phyloP scores from a whole-genome alignment of 2,888 invertebrate genomes.

The Ophraella communa region DNA sequence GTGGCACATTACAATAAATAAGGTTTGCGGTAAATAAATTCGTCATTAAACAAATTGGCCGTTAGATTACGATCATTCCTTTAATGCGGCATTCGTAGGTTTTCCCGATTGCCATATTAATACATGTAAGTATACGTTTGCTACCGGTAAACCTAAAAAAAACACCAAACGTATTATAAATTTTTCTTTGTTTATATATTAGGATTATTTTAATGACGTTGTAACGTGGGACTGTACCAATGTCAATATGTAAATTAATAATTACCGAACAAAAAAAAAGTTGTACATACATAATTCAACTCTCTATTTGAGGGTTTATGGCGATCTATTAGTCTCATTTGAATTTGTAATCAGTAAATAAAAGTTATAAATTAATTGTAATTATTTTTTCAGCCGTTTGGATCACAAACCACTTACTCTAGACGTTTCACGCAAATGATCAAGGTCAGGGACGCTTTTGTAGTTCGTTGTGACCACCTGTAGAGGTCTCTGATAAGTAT shows the following conservation, averaged over 20 bases:
- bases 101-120: conserved; percentile 30
- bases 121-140: conserved; percentile 10
- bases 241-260: conserved; percentile 27
- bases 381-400: no score
- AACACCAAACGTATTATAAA: conserved; percentile 18
- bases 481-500: no score
- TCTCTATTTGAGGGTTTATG: conserved; percentile 1
- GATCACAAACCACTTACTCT: no score
- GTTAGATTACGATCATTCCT: conserved; percentile 26
- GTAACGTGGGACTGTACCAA: conserved; percentile 24
- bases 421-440: no score
- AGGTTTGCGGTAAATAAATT: conserved; percentile 7
- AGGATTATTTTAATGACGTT: conserved; percentile 17
- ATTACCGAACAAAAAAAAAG: conserved; percentile 13
- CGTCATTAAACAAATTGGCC: conserved; percentile 25
- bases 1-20: background rate
- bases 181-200: conserved; percentile 30
- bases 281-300: conserved; percentile 3
- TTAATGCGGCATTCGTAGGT: conserved; percentile 33
- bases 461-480: no score
- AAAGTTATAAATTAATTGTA: background rate
- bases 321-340: conserved; percentile 2
- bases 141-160: conserved; percentile 24
- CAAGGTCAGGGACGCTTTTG: no score
- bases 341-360: background rate